Percentiles rank a stretch among this genome's conserved stretches.
phyloP scores from a whole-genome alignment of 53 echinoderm and acorn worm genomes.

The Astropecten irregularis region DNA sequence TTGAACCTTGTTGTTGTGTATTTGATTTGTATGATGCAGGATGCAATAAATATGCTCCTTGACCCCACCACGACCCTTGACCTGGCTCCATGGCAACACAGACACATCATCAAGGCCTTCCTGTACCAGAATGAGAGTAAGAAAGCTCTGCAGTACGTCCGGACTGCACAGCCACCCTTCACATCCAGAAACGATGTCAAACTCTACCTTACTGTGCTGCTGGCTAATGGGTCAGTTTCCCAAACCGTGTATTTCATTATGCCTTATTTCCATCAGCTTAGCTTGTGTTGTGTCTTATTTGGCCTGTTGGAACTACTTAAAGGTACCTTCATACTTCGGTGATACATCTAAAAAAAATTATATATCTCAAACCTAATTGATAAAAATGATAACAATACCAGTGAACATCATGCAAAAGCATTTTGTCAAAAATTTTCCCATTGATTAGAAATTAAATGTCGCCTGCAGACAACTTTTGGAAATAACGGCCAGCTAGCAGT shows the following conservation, averaged over 20 bases:
- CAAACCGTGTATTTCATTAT: not conserved
- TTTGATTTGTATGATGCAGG: constrained; percentile 63
- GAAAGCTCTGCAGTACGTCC: constrained; percentile 94
- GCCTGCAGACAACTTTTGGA: too few relatives aligned
- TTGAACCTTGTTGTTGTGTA: too few relatives aligned
- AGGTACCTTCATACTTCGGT: too few relatives aligned
- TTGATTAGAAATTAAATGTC: too few relatives aligned
- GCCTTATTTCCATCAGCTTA: too few relatives aligned
- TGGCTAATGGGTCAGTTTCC: constrained; percentile 86
- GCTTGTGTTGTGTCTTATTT: not conserved
- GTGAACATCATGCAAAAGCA: too few relatives aligned
- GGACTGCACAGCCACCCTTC: constrained; percentile 76
- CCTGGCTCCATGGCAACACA: constrained; percentile 95
- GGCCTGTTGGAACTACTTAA: too few relatives aligned
- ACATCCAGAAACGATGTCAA: constrained; percentile 86
- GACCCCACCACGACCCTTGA: constrained; percentile 91
- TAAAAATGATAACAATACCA: too few relatives aligned
- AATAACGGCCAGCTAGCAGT: too few relatives aligned
- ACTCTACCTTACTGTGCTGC: constrained; percentile 85
- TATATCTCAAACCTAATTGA: too few relatives aligned
- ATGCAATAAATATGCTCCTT: constrained; percentile 88
- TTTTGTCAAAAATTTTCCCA: too few relatives aligned
- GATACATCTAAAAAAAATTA: too few relatives aligned
- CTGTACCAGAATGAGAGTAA: constrained; percentile 92
- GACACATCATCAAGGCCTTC: constrained; percentile 85